These are phyloP conservation scores for Drosophila fungiperda DNA, from an alignment of 2,888 invertebrate species.

Conservation along the genomic window DNA sequence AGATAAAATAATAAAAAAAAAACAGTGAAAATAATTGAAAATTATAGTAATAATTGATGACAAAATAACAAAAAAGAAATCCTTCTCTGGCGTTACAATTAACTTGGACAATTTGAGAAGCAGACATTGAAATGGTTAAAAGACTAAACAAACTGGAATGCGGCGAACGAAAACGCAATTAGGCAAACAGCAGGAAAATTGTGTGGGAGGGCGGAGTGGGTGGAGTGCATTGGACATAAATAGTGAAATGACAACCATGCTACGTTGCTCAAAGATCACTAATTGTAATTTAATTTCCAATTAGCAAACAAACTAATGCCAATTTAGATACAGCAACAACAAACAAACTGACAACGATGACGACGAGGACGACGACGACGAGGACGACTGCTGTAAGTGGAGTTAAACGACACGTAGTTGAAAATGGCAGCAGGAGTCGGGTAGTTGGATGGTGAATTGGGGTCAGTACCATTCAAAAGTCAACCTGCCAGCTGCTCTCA, in stretches of 20 bases:
- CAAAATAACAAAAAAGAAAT: background rate
- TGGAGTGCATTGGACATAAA: slow-evolving; percentile 55
- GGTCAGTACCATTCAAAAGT: slow-evolving; percentile 52
- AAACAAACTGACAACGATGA: slow-evolving; percentile 34
- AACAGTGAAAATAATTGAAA: background rate
- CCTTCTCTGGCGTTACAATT: slow-evolving; percentile 51
- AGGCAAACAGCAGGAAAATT: slow-evolving; percentile 38
- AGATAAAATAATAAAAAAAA: background rate
- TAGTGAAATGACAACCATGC: slow-evolving; percentile 75
- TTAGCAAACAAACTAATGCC: slow-evolving; percentile 83
- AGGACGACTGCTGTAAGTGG: slow-evolving; percentile 47
- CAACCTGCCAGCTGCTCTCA: slow-evolving; percentile 18
- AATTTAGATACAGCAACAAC: slow-evolving; percentile 68
- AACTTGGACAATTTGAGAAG: slow-evolving; percentile 61
- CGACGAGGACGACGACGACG: slow-evolving; percentile 15
- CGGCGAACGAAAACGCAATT: slow-evolving; percentile 59
- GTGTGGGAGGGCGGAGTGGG: slow-evolving; percentile 11
- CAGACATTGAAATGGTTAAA: slow-evolving; percentile 30
- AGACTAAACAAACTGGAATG: slow-evolving; percentile 30
- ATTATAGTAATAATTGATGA: background rate
- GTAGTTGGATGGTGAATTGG: slow-evolving; percentile 10
- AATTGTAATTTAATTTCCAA: slow-evolving; percentile 85
- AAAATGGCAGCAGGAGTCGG: slow-evolving; percentile 34
- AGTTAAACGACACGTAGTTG: slow-evolving; percentile 76
- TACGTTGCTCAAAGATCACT: slow-evolving; percentile 79